phyloP scores from a whole-genome alignment of 2,113 vertebrate species.

The Chaetops frenatus region DNA sequence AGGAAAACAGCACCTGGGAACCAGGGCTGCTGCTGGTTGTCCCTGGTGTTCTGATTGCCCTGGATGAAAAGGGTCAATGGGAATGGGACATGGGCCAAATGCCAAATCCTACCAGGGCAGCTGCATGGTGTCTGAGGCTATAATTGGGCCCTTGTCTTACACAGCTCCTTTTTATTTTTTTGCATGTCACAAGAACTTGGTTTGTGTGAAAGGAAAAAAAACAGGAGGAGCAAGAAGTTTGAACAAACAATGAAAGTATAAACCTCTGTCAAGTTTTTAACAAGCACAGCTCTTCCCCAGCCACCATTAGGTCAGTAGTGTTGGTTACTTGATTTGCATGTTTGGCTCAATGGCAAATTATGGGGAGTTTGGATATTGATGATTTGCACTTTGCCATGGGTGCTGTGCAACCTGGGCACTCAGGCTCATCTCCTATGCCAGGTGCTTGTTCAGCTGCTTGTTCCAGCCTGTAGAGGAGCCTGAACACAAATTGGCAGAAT shows the following conservation, averaged over 20 bases:
- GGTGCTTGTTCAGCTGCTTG: background rate
- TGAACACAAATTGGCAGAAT: background rate
- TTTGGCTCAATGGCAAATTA: background rate
- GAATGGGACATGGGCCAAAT: background rate
- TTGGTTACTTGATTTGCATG: background rate
- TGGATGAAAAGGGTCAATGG: background rate
- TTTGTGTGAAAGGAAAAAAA: background rate
- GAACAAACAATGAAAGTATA: background rate
- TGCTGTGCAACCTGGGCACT: background rate
- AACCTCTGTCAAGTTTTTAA: background rate
- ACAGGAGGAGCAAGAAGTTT: background rate
- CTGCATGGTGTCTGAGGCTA: background rate
- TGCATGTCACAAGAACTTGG: background rate
- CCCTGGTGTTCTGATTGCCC: accelerated
- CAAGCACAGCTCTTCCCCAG: background rate
- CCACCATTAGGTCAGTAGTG: accelerated
- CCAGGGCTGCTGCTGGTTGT: background rate
- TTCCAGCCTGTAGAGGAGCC: background rate
- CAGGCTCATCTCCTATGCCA: background rate
- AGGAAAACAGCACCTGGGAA: background rate
- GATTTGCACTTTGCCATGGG: background rate
- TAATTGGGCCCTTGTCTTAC: too few relatives aligned
- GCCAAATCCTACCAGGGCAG: background rate
- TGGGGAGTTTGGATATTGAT: background rate
- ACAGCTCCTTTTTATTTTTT: background rate